Evolutionary conservation across 2,888 invertebrate genomes (phyloP), one percentile per base, ranked within the genome.

Genomic region (Megastigmus dorsalis): DNA sequence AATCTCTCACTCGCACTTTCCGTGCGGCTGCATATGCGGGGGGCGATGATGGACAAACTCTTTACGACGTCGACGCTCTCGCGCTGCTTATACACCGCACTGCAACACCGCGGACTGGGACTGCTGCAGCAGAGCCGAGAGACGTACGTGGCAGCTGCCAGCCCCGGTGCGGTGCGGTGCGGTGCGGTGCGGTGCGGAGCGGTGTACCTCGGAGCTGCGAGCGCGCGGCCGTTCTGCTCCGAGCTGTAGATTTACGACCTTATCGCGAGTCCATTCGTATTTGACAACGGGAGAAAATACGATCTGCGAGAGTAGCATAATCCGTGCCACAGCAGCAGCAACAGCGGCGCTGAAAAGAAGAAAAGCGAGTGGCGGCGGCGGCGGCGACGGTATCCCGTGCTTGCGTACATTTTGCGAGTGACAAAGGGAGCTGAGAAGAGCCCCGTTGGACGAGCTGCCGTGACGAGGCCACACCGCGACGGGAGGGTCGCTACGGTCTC

Each of bases 201-300:
- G n/a, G n/a, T n/a, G n/a, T n/a, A n/a, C n/a, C n/a, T n/a, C n/a
- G n/a, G n/a, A n/a, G n/a, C n/a, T n/a, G n/a, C n/a, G n/a, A n/a
- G n/a, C n/a, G n/a, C n/a, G n/a, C n/a, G n/a, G 9, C 52, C 38
- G 50, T 52, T 26, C 30, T 18, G 10, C n/a, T 3, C 52, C 38
- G 50, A 41, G 15, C 30, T 18, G 10, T 18, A 66, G 65, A 73
- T 73, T 73, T 73, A 73, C 59, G 66, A 71, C 63, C 63, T 71
- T 55, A 63, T 71, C 71, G 45, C 55, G 7, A 71, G 63, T 71
- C 55, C 55, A 55, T 65, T 71, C 55, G 43, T n/a, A 30, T 66
- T 72, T 66, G 59, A 66, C 72, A 50, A 66, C 45, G 66, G 48
- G 26, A 52, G 65, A 57, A 73, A 59, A 66, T 73, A 66, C 52